Percentiles rank a stretch among this genome's conserved stretches.
Evolutionary conservation across 1,140 invertebrate genomes (phyloP).

Genomic region (Ruditapes philippinarum): DNA sequence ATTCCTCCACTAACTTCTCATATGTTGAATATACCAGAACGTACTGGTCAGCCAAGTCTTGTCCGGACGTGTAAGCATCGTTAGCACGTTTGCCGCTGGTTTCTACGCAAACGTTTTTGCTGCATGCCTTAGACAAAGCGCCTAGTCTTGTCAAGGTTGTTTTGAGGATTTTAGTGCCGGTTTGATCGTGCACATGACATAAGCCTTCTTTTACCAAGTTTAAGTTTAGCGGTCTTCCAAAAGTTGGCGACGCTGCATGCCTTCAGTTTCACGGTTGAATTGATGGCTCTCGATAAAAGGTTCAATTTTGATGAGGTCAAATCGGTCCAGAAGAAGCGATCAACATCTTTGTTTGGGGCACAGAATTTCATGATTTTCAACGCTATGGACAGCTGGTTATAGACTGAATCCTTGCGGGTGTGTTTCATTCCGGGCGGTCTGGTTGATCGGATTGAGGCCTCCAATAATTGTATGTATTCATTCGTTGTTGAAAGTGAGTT

Average conservation of each 20-base stretch:
- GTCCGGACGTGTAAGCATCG: background rate
- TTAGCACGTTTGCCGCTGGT: too few relatives aligned
- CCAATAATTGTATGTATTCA: too few relatives aligned
- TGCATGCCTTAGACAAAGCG: background rate
- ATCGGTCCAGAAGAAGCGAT: background rate
- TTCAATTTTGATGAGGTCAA: background rate
- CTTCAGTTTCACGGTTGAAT: background rate
- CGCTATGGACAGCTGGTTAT: background rate
- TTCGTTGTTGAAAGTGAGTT: too few relatives aligned
- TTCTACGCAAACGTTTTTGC: background rate
- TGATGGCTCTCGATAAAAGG: background rate
- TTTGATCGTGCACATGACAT: background rate
- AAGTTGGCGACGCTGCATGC: background rate
- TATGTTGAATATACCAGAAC: background rate
- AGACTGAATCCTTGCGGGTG: background rate
- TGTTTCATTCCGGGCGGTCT: too few relatives aligned
- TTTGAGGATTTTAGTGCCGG: background rate
- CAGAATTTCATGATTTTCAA: slow-evolving; percentile 1
- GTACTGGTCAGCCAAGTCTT: background rate
- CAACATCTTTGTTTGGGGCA: background rate
- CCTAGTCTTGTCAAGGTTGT: background rate
- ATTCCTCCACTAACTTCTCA: too few relatives aligned
- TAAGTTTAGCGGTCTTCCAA: background rate
- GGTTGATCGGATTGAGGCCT: too few relatives aligned
- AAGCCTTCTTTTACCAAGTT: background rate